A percentile compares a stretch with the other conserved stretches of the same genome.
These are phyloP conservation scores for Oikopleura albicans DNA, from an alignment of 23 tunicate genomes.

Conservation along the genomic window DNA sequence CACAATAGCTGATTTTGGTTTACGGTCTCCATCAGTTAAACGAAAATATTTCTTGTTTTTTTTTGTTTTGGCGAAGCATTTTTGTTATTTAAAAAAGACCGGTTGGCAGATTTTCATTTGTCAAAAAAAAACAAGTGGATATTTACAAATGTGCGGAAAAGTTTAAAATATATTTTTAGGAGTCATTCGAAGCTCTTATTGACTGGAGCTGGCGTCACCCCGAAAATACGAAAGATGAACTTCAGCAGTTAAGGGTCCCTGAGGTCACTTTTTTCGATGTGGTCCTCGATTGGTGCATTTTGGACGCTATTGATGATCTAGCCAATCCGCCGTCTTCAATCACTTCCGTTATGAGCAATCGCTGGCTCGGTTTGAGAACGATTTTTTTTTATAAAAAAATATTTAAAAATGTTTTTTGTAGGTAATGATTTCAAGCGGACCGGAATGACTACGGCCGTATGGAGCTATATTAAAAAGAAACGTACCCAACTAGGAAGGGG, in stretches of 20 bases:
- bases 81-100: too few species aligned
- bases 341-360: not conserved
- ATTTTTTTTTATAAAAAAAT: too few species aligned
- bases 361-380: too few species aligned
- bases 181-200: not conserved
- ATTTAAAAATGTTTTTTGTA: too few species aligned
- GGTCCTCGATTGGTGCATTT: not conserved
- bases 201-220: not conserved
- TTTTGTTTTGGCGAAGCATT: too few species aligned
- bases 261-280: not conserved
- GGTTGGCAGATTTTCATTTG: too few species aligned
- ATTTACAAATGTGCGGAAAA: too few species aligned
- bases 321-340: not conserved
- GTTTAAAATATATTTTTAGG: not conserved
- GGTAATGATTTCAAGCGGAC: conserved; percentile 14
- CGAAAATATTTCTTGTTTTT: too few species aligned
- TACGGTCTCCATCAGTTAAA: too few species aligned
- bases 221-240: not conserved
- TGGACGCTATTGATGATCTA: not conserved
- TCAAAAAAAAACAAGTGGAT: too few species aligned
- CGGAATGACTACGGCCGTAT: not conserved
- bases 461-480: not conserved
- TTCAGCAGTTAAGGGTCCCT: not conserved
- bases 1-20: too few species aligned
- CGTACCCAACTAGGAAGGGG: not conserved